These are phyloP conservation scores for Xenotilapia flavipinnis DNA, from an alignment of 2,113 vertebrate species.

Conservation along the genomic window DNA sequence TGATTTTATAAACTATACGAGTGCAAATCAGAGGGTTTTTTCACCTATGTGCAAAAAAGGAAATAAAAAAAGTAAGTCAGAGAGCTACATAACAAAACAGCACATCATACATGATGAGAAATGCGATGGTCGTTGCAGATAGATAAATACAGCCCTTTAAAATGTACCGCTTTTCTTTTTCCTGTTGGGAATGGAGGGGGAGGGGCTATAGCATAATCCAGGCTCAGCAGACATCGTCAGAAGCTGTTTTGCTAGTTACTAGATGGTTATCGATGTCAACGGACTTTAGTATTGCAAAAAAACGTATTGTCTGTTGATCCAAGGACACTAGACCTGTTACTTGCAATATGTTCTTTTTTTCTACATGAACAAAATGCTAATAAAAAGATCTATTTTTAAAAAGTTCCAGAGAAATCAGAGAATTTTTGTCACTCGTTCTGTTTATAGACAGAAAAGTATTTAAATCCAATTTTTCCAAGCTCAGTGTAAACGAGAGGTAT, in stretches of 20 bases:
- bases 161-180: neutral
- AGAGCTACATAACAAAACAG: neutral
- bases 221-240: neutral
- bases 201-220: neutral
- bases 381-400: accelerated
- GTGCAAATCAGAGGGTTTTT: accelerated
- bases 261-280: neutral
- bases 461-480: neutral
- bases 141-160: neutral
- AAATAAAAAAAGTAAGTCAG: neutral
- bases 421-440: neutral
- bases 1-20: accelerated
- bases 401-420: neutral
- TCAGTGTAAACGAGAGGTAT: neutral
- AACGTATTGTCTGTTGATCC: neutral
- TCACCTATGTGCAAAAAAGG: neutral
- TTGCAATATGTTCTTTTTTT: neutral
- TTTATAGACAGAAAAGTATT: neutral
- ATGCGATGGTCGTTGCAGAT: neutral
- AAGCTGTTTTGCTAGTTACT: neutral
- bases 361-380: no score
- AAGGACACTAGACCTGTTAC: neutral
- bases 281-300: neutral
- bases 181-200: neutral
- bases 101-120: neutral